Evolutionary conservation across 2,888 invertebrate genomes (phyloP), one percentile per base, ranked within the genome.

Genomic region (Chaetoderma sp.): DNA sequence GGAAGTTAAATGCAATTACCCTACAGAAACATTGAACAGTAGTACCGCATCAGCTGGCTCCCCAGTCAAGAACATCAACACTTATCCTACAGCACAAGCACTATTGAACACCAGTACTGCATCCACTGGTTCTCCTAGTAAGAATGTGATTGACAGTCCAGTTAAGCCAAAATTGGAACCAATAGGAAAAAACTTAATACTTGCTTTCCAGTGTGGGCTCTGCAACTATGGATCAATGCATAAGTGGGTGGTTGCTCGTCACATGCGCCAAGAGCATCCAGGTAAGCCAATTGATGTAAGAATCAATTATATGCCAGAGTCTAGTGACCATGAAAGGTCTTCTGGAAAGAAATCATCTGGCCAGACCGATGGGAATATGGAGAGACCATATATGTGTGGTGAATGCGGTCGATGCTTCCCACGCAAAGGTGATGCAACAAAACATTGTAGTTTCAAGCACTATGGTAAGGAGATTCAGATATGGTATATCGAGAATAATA

Each of bases 211-310:
- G 87, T 98, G 98, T 88, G 96, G 96, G 0, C 89, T 94, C 18
- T 98, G 97, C 88, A 92, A 94, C 60, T 95, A 96, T 83, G 92
- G 95, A 75, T 96, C 96, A 39, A 98, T 97, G 86, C 97, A 97
- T 97, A 91, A 96, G 74, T 97, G 97, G 96, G 97, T 97, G 88
- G 94, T 98, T 66, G 96, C 95, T 50, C 98, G 97, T 87, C 98
- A 98, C 86, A 96, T 98, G 72, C 68, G 81, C 42, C 72, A 77
- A 16, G 76, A 77, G 47, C 85, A 85, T 70, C 76, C 76, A 25
- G 73, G 67, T 18, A 21, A 60, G 5, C 36, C 52, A 18, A 33
- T 39, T 21, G 28, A 28, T n/a, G 39, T 25, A 39, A 59, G 33
- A 33, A 32, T 27, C 18, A 36, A 45, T 16, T 52, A 60, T 21